Base-by-base conservation (phyloP, 1,140 invertebrate species). In the Zaprionus davidi region DNA sequence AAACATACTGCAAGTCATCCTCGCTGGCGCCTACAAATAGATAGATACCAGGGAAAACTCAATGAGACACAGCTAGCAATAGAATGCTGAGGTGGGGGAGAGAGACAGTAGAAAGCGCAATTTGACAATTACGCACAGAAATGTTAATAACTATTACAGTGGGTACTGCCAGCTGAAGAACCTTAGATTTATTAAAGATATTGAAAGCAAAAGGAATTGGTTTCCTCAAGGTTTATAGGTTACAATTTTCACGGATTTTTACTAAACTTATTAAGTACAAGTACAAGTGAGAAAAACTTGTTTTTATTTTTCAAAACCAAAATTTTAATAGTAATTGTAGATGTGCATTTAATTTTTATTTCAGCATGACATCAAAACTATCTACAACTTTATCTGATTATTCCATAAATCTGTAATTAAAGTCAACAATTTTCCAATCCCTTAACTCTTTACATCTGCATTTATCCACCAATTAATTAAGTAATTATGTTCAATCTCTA, bases 1-100 rank as follows among this genome's bases (percentile, higher is more conserved):
- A 90, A 77, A 66, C 62, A 73, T 57, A 74, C n/a, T 84, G 84
- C 84, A 81, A 87, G 84, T 87, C 84, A 88, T 79, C 36, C 58
- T 53, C 55, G 46, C 64, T 79, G 68, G 77, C 77, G 82, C 80
- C 76, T 77, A 36, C 72, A 76, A 80, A 74, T 65, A 46, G 68
- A 71, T 46, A 71, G 12, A 78, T 46, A 59, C 28, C 49, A 51
- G 49, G 41, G 31, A 41, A 38, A 4, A 70, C 7, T 17, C 13
- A 65, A 9, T 12, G 46, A 71, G 56, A 36, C 7, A 24, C 5
- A 15, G 38, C 31, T 31, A 22, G 31, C 41, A 17, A 17, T 7
- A 46, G 41, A 17, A 46, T 46, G 7, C 0, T 11, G 17, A 17
- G 13, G 17, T 44, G 41, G 28, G 22, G 24, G 12, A 13, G 24